A percentile compares a stretch with the other conserved stretches of the same genome.
phyloP scores from a whole-genome alignment of 2,888 invertebrate species.

The Cantharis rufa region DNA sequence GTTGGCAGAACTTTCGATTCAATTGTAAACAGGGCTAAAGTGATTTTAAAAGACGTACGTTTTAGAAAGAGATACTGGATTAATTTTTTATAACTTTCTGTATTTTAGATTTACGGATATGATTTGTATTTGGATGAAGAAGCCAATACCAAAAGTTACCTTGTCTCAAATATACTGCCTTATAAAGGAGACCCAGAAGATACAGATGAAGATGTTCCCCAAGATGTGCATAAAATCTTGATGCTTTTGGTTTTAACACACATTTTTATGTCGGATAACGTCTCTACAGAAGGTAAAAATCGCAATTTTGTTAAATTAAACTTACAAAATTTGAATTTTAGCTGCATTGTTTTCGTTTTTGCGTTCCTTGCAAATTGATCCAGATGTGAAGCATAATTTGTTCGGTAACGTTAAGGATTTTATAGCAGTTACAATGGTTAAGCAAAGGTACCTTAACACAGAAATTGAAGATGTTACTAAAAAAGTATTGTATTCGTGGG shows the following conservation, averaged over 20 bases:
- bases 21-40: constrained; percentile 7
- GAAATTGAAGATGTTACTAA: constrained; percentile 10
- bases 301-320: neutral
- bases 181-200: neutral
- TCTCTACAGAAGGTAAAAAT: constrained; percentile 15
- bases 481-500: constrained; percentile 16
- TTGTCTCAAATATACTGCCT: constrained; percentile 15
- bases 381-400: constrained; percentile 5
- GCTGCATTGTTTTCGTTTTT: constrained; percentile 20
- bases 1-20: constrained; percentile 10
- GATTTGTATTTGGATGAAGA: constrained; percentile 13
- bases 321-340: constrained; percentile 2
- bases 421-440: constrained; percentile 17
- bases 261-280: constrained; percentile 21
- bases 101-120: constrained; percentile 23
- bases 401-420: constrained; percentile 29
- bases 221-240: constrained; percentile 23
- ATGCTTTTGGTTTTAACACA: constrained; percentile 23
- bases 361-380: constrained; percentile 11
- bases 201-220: neutral
- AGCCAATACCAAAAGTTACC: constrained; percentile 9
- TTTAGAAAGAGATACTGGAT: neutral
- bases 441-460: constrained; percentile 20
- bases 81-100: neutral
- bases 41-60: constrained; percentile 15